These are phyloP conservation scores for Cydia fagiglandana DNA, from an alignment of 1,140 invertebrate species.

Conservation along the genomic window DNA sequence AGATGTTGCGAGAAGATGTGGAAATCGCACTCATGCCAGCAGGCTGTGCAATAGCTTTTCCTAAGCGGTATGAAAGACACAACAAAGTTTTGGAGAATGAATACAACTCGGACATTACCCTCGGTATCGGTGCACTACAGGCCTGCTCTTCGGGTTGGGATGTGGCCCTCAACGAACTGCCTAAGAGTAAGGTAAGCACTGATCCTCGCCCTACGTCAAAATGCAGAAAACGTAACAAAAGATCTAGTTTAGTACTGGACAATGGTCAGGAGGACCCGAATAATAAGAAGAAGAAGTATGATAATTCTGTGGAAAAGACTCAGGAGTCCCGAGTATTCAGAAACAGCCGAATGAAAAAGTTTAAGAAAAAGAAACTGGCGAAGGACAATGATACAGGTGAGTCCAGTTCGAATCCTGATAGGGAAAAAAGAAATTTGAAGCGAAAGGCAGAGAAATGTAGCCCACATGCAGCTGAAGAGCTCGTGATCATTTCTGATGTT, in stretches of 20 bases:
- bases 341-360: neutral
- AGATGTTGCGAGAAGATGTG: neutral
- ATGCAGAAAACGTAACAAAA: neutral
- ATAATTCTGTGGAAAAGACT: neutral
- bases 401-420: too few relatives aligned
- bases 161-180: neutral
- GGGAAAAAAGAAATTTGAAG: neutral
- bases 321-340: neutral
- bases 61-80: neutral
- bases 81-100: neutral
- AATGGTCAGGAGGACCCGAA: neutral
- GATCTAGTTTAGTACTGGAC: neutral
- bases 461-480: too few relatives aligned
- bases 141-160: neutral
- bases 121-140: neutral
- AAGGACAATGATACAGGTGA: neutral
- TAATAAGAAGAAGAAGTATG: neutral
- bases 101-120: neutral
- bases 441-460: neutral
- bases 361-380: neutral
- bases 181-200: neutral
- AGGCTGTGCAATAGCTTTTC: conserved; percentile 6
- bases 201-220: neutral
- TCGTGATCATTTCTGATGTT: neutral
- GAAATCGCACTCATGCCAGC: neutral